Percentiles rank a stretch among this genome's conserved stretches.
These are phyloP conservation scores for Sussaba pulchella DNA, from an alignment of 2,888 invertebrate genomes.

Conservation along the genomic window DNA sequence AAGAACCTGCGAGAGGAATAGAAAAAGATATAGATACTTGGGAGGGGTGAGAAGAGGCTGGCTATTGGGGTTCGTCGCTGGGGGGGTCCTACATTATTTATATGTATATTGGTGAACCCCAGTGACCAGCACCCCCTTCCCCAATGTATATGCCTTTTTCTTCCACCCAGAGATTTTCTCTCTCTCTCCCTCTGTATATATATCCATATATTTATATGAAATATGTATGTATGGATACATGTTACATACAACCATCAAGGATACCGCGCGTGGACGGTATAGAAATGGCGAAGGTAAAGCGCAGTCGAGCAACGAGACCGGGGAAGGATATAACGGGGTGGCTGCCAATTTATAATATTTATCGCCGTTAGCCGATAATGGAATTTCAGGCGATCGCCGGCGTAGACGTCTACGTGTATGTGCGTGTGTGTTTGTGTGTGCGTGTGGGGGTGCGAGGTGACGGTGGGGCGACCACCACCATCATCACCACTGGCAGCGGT, in stretches of 20 bases:
- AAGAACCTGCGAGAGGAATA: slow-evolving; percentile 11
- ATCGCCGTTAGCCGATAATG: slow-evolving; percentile 81
- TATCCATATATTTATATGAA: no score
- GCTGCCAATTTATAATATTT: slow-evolving; percentile 83
- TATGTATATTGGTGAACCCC: no score
- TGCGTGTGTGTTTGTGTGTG: slow-evolving; percentile 10
- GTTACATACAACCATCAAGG: slow-evolving; percentile 31
- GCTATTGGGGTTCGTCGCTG: slow-evolving; percentile 58
- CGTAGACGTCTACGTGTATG: slow-evolving; percentile 16
- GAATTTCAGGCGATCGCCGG: slow-evolving; percentile 76
- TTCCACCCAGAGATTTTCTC: no score
- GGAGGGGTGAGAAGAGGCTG: no score
- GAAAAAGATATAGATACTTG: slow-evolving; percentile 45
- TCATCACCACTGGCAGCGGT: neutral
- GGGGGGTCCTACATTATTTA: slow-evolving; percentile 32
- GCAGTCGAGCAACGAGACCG: slow-evolving; percentile 46
- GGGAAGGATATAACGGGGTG: slow-evolving; percentile 61
- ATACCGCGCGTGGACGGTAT: slow-evolving; percentile 38
- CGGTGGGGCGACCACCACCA: slow-evolving; percentile 43
- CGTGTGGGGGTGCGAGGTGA: slow-evolving; percentile 37
- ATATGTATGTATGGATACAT: slow-evolving; percentile 30
- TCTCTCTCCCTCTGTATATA: no score
- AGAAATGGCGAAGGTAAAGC: slow-evolving; percentile 42
- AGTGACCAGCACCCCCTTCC: no score
- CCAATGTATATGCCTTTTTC: slow-evolving; percentile 27